Evolutionary conservation across 2,888 invertebrate genomes (phyloP), one percentile per base, ranked within the genome.

Genomic region (Muscina levida): DNA sequence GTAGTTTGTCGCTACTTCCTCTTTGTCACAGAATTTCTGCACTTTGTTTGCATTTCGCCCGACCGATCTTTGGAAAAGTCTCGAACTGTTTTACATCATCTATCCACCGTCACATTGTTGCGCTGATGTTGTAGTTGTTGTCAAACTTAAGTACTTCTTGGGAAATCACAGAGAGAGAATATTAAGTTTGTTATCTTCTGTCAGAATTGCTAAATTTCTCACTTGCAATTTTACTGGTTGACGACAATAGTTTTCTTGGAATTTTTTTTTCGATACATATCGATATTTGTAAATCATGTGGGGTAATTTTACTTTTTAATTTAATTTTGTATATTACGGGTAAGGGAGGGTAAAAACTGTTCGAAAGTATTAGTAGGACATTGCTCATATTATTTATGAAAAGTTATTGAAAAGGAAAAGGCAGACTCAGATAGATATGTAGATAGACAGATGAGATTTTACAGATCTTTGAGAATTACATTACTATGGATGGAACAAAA

Each of bases 131-230:
- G 59, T 70, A 31, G 67, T 67, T 70, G 59, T n/a, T n/a, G n/a
- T n/a, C n/a, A n/a, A n/a, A n/a, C n/a, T n/a, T n/a, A n/a, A n/a
- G n/a, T n/a, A n/a, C n/a, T 79, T 72, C 46, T 72, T 72, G 13
- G 56, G 56, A 68, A 75, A 65, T 22, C 19, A 8, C 19, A 37
- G 51, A 39, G 31, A 68, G 2, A 42, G 48, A 51, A 26, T 70
- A 17, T 59, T 70, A 53, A 3, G 13, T 46, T 46, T 53, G 24
- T 22, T 71, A 24, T 39, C 48, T 62, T 57, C 59, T 24, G 39
- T 82, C 62, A 77, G 72, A 75, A 77, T 70, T 75, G 72, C 42
- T 70, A 65, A 53, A 70, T 70, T 77, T 70, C 75, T 72, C 77
- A 82, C 74, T 82, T 82, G 77, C 62, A 72, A 56, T 72, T 77